Base-by-base conservation (phyloP, 2,888 invertebrate species). In the Coleophora deauratella region DNA sequence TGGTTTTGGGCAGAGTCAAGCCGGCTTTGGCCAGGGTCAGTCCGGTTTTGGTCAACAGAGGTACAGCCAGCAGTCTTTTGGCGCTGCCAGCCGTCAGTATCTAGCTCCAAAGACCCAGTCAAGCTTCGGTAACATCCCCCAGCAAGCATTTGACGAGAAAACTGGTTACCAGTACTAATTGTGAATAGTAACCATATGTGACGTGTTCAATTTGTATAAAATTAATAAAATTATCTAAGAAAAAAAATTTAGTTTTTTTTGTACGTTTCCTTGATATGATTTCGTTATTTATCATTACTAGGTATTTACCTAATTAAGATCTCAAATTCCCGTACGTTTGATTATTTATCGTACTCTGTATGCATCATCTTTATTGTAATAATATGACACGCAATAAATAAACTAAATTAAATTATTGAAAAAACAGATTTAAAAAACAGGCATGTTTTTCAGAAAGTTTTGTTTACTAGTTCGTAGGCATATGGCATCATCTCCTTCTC, bases 121-220 rank as follows among this genome's bases (percentile, higher is more conserved):
- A 9, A 55, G 38, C 52, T 57, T 57, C 57, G 66, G 72, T 48
- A 66, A 72, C 48, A 51, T 55, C 34, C 76, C 78, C 13, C 80
- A 81, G 43, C 84, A 84, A 46, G 51, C 65, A 27, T 85, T 85
- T 43, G 78, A 85, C 37, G 82, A 79, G 44, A 50, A 76, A 40
- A 78, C 78, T 13, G 81, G 81, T 35, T 84, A 84, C 56, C 67
- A 72, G 21, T 84, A 84, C 45, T 82, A 66, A 40, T 14, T 39
- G 36, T 37, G n/a, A 14, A 27, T 27, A n/a, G 6, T 43, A 51
- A 45, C 40, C 35, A 46, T 47, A 38, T 54, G 46, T 43, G 27
- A 51, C 33, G 50, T 50, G 50, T 50, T 50, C 45, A 21, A 21
- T 21, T 6, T 21, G 21, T 21, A 21, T 21, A 4, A 21, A 4